Evolutionary conservation across 2,888 invertebrate species (phyloP).

Genomic region (Orthosia incerta): DNA sequence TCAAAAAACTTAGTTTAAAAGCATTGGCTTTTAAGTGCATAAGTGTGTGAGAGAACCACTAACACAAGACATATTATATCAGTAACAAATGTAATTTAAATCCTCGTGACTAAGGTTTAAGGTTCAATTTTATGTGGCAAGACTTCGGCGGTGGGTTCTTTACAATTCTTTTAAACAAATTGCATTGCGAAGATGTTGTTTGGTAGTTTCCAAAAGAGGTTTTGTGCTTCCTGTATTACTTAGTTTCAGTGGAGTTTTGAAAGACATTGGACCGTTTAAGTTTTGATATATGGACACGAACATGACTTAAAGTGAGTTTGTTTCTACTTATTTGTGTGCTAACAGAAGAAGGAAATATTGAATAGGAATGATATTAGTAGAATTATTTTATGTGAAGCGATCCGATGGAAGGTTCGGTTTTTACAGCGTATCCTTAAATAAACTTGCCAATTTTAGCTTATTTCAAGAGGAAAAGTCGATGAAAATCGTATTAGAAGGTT

Average conservation of each 20-base stretch:
- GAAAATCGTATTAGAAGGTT: not conserved
- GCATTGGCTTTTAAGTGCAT: conserved; percentile 55
- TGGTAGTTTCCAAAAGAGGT: conserved; percentile 71
- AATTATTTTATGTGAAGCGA: not conserved
- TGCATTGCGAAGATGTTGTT: conserved; percentile 77
- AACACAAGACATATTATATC: conserved; percentile 58
- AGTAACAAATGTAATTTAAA: conserved; percentile 47
- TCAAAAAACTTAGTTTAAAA: conserved; percentile 56
- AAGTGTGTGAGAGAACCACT: conserved; percentile 50
- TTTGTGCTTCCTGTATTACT: conserved; percentile 67
- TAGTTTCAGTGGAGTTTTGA: conserved; percentile 64
- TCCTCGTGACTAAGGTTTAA: conserved; percentile 51
- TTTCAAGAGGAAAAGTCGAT: no score
- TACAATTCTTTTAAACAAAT: conserved; percentile 79
- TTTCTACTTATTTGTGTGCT: conserved; percentile 27
- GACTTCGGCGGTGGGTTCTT: conserved; percentile 65
- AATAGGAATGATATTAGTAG: not conserved
- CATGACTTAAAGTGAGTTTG: conserved; percentile 56
- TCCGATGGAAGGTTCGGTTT: not conserved
- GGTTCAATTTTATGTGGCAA: conserved; percentile 51
- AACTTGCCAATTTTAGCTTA: not conserved
- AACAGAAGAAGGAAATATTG: not conserved
- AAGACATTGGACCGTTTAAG: conserved; percentile 65
- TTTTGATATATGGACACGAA: conserved; percentile 62
- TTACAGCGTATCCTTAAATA: not conserved